These are phyloP conservation scores for Paracentrotus lividus DNA, from an alignment of 53 echinoderm and acorn worm species.

Conservation along the genomic window DNA sequence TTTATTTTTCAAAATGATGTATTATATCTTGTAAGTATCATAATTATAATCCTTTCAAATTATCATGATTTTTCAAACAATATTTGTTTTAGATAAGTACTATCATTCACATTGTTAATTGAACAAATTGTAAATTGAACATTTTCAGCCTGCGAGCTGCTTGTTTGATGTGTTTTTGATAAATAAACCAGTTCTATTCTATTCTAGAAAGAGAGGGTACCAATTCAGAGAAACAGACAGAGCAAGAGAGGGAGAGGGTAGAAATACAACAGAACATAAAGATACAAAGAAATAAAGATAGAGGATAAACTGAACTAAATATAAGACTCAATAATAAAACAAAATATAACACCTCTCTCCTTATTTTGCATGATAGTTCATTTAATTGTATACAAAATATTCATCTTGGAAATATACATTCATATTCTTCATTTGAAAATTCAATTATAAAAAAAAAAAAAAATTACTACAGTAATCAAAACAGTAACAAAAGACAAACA, in stretches of 20 bases:
- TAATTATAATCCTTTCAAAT: too few species aligned
- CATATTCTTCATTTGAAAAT: not conserved
- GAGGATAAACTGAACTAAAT: not conserved
- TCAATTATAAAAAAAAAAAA: not conserved
- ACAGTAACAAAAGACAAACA: not conserved
- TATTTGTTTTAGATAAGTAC: too few species aligned
- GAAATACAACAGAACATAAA: not conserved
- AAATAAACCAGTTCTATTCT: too few species aligned
- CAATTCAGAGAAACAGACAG: not conserved
- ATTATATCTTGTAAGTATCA: too few species aligned
- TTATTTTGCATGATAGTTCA: not conserved
- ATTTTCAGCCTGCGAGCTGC: too few species aligned
- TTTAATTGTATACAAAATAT: conserved; percentile 17
- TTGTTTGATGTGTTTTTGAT: too few species aligned
- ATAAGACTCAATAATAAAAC: not conserved
- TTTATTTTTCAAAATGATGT: too few species aligned
- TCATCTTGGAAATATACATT: conserved; percentile 31
- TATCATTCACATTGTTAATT: too few species aligned
- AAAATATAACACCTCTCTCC: not conserved
- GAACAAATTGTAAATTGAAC: too few species aligned
- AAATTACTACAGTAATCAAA: not conserved
- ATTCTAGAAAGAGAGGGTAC: not conserved
- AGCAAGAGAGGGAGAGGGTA: not conserved
- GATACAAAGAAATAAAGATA: not conserved
- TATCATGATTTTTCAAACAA: too few species aligned